phyloP scores from a whole-genome alignment of 2,888 invertebrate genomes.

The Candidula unifasciata region DNA sequence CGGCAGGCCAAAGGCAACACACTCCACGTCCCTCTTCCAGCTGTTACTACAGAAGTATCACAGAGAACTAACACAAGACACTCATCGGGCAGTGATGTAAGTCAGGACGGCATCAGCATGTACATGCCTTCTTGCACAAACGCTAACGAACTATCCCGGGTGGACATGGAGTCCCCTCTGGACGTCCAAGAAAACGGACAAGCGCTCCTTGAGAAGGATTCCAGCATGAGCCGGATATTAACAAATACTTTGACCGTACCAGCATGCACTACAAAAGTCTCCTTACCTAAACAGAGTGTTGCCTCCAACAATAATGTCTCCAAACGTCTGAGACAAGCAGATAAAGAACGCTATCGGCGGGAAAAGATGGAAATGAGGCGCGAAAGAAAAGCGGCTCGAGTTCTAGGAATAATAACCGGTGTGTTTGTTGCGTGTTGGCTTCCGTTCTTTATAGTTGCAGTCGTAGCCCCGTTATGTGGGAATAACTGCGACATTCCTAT shows the following conservation, averaged over 20 bases:
- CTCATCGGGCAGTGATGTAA: slow-evolving; percentile 70
- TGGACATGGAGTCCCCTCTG: slow-evolving; percentile 53
- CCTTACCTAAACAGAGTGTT: slow-evolving; percentile 29
- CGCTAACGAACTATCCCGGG: slow-evolving; percentile 59
- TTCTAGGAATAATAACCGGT: slow-evolving; percentile 87
- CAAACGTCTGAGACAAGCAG: slow-evolving; percentile 55
- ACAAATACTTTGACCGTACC: slow-evolving; percentile 48
- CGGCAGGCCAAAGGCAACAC: slow-evolving; percentile 3
- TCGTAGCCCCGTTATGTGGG: slow-evolving; percentile 90
- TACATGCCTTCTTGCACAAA: slow-evolving; percentile 67
- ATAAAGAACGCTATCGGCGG: slow-evolving; percentile 65
- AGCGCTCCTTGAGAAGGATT: slow-evolving; percentile 33
- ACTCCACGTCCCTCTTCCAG: slow-evolving; percentile 39
- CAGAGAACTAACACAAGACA: slow-evolving; percentile 55
- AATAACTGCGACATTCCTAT: slow-evolving; percentile 70
- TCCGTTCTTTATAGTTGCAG: slow-evolving; percentile 93
- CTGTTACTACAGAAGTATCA: slow-evolving; percentile 40
- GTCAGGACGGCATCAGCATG: slow-evolving; percentile 68
- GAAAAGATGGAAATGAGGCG: slow-evolving; percentile 77
- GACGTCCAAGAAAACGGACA: slow-evolving; percentile 42
- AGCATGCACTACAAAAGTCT: slow-evolving; percentile 21
- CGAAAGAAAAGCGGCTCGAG: slow-evolving; percentile 77
- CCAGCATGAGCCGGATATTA: slow-evolving; percentile 41
- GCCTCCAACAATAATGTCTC: slow-evolving; percentile 58
- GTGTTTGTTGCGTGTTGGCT: slow-evolving; percentile 95